Percentiles rank a stretch among this genome's conserved stretches.
phyloP scores from a whole-genome alignment of 2,113 vertebrate species.

The Protomyctophum bolini region DNA sequence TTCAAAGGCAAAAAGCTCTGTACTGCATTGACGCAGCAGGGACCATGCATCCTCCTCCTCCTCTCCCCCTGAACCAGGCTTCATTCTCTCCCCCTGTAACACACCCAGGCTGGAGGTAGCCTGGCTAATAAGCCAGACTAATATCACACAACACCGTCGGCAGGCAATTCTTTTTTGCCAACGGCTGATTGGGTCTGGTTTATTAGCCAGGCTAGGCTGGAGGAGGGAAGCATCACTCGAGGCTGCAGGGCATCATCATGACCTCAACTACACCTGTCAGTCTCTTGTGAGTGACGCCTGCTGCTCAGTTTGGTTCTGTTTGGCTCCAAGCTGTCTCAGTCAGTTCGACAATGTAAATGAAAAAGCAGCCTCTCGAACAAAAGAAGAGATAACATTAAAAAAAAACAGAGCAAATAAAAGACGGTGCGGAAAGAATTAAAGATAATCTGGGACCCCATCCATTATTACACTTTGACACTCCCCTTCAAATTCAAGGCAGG shows the following conservation, averaged over 20 bases:
- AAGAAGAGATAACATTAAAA: slow-evolving; percentile 8
- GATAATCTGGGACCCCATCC: slow-evolving; percentile 6
- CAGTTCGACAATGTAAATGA: slow-evolving; percentile 28
- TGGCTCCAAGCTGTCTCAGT: slow-evolving; percentile 47
- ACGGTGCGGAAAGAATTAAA: slow-evolving; percentile 41
- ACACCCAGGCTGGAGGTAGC: slow-evolving; percentile 34
- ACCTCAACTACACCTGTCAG: slow-evolving; percentile 1
- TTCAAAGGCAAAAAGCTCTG: slow-evolving; percentile 67
- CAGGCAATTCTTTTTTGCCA: too few species aligned
- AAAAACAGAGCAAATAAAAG: slow-evolving; percentile 36
- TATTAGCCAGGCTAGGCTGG: too few species aligned
- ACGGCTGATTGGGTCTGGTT: too few species aligned
- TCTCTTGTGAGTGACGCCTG: not conserved
- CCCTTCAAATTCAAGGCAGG: slow-evolving; percentile 17
- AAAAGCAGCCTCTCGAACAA: slow-evolving; percentile 55
- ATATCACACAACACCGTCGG: too few species aligned
- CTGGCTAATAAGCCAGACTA: too few species aligned
- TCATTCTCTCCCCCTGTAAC: slow-evolving; percentile 19
- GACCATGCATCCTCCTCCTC: too few species aligned
- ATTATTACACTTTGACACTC: slow-evolving; percentile 10
- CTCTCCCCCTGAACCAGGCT: not conserved
- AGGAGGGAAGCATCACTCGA: slow-evolving; percentile 51
- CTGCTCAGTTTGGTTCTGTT: slow-evolving; percentile 15
- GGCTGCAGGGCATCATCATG: slow-evolving; percentile 45
- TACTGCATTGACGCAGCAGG: slow-evolving; percentile 54